Evolutionary conservation across 1,140 invertebrate species (phyloP).

Genomic region (Dreissena polymorpha): DNA sequence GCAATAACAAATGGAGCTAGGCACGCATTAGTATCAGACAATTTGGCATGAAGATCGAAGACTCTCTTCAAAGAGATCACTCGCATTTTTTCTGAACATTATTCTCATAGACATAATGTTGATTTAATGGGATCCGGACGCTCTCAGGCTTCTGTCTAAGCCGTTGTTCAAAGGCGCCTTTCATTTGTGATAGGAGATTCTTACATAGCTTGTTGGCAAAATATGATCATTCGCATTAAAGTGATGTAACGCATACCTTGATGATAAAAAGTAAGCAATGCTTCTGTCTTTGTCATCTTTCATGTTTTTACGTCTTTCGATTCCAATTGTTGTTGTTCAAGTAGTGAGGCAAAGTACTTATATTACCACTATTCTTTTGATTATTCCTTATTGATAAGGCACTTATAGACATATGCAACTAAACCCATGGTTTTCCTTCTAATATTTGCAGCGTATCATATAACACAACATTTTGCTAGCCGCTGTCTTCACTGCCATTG

Average conservation of each 20-base stretch:
- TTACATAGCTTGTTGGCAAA: neutral
- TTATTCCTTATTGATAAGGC: too few species aligned
- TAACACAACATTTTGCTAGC: slow-evolving; percentile 45
- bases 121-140: slow-evolving; percentile 41
- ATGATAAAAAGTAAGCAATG: neutral
- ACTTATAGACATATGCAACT: too few species aligned
- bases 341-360: too few species aligned
- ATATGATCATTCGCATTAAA: neutral
- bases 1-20: slow-evolving; percentile 50
- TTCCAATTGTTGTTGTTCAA: too few species aligned
- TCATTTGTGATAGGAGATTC: too few species aligned
- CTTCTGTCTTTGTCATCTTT: neutral
- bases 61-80: slow-evolving; percentile 55
- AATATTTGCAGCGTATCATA: slow-evolving; percentile 14
- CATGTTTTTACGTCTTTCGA: neutral
- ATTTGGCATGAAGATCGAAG: slow-evolving; percentile 41
- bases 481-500: slow-evolving; percentile 21
- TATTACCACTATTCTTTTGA: too few species aligned
- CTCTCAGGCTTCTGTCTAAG: neutral
- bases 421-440: too few species aligned
- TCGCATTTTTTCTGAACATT: slow-evolving; percentile 46
- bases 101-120: slow-evolving; percentile 38
- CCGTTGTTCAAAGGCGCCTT: neutral
- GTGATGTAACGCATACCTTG: too few species aligned
- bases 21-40: slow-evolving; percentile 53